These are phyloP conservation scores for Fabriciana adippe DNA, from an alignment of 2,888 invertebrate species.

Conservation along the genomic window DNA sequence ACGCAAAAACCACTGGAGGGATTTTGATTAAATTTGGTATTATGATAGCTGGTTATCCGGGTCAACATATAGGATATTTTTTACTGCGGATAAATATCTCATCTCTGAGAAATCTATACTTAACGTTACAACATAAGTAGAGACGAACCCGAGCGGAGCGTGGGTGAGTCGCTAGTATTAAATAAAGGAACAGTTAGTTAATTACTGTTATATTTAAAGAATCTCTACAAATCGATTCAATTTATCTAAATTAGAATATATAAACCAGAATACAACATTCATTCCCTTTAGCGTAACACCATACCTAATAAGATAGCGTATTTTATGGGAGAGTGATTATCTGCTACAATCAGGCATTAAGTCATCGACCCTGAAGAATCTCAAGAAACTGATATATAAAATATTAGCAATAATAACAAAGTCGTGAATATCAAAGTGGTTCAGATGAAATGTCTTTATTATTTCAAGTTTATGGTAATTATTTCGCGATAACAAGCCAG, in stretches of 20 bases:
- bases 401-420: not conserved
- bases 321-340: not conserved
- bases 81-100: too few relatives aligned
- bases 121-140: too few relatives aligned
- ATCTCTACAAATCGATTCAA: not conserved
- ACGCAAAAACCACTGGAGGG: too few relatives aligned
- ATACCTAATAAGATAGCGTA: not conserved
- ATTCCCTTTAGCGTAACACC: not conserved
- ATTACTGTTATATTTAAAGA: not conserved
- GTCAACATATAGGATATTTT: too few relatives aligned
- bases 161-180: too few relatives aligned
- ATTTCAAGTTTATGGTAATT: conserved; percentile 28
- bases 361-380: conserved; percentile 5
- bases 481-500: conserved; percentile 24
- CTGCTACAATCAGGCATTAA: not conserved
- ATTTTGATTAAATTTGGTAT: too few relatives aligned
- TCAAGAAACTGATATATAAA: not conserved
- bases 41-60: too few relatives aligned
- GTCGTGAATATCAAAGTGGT: conserved; percentile 22
- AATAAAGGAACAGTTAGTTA: too few relatives aligned
- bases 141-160: too few relatives aligned
- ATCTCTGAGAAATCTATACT: too few relatives aligned
- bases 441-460: conserved; percentile 27
- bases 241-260: conserved; percentile 9
- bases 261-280: conserved; percentile 3